Base-by-base conservation (phyloP, 2,113 vertebrate species). In the Arenaria interpres region DNA sequence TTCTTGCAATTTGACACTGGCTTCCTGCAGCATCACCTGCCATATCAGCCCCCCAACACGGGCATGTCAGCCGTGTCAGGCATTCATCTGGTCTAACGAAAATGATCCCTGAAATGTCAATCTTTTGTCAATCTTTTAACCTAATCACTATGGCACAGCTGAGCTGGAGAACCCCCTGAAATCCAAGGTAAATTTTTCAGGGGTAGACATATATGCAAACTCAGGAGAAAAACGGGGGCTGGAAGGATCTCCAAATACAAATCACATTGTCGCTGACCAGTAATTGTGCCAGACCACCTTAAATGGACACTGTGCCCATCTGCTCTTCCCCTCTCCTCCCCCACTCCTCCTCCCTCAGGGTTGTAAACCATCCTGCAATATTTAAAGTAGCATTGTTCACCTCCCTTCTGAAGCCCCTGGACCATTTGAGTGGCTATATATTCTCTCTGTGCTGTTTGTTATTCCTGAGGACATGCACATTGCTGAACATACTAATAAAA, bases 401-500 rank as follows among this genome's bases (percentile, higher is more conserved):
- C 93, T 91, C 85, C 88, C 69, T 90, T 64, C 93, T 37, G 75
- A 95, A 96, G 85, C 85, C 91, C 83, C 85, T 86, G 76, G 79
- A 97, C 95, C 82, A 85, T 93, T 72, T 93, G 64, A 96, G 91
- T 39, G 9, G 79, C 92, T 94, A 92, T 92, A 94, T 96, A 96
- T 95, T 92, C 95, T 88, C 78, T 94, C 88, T 68, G 39, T 85
- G 95, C 94, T 97, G 93, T 95, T 97, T 96, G 96, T 96, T 97
- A 97, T 97, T 97, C 96, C 97, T 90, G 91, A 96, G 88, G 93
- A 96, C 88, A 66, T 90, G 92, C 96, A 96, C 97, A 95, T 94
- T 92, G 95, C 93, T 93, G 97, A 96, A 96, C 94, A 97, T 79
- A 93, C 93, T 97, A 97, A 97, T 97, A 97, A 97, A 97, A 97